These are phyloP conservation scores for Stylophora pistillata DNA, from an alignment of 64 coral and sea anemone genomes.

Conservation along the genomic window DNA sequence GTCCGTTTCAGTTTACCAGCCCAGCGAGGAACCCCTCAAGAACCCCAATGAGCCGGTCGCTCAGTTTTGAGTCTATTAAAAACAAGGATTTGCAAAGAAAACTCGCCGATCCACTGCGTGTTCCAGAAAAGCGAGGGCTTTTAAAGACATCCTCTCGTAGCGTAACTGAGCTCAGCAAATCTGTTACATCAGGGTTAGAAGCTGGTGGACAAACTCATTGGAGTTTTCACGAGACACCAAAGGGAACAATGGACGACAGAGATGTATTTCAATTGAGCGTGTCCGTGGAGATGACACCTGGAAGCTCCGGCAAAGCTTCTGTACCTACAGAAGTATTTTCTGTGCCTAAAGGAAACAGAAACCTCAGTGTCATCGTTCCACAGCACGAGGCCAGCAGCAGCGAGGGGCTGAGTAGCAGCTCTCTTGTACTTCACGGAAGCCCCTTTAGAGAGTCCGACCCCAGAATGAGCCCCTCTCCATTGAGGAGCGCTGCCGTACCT, in stretches of 20 bases:
- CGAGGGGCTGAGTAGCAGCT: slow-evolving; percentile 18
- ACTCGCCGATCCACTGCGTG: neutral
- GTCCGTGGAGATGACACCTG: neutral
- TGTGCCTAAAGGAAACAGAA: neutral
- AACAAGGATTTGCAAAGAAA: neutral
- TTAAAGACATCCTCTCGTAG: neutral
- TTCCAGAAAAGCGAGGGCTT: neutral
- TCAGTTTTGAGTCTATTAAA: slow-evolving; percentile 26
- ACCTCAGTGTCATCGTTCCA: slow-evolving; percentile 12
- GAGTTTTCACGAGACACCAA: neutral
- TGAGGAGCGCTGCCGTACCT: slow-evolving; percentile 9
- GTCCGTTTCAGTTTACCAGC: slow-evolving; percentile 12
- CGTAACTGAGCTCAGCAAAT: neutral
- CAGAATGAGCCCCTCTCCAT: slow-evolving; percentile 1
- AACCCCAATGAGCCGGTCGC: neutral
- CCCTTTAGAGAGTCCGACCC: slow-evolving; percentile 21
- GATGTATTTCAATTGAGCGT: neutral
- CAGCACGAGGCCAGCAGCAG: neutral
- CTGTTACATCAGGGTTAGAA: neutral
- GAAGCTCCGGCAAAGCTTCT: neutral
- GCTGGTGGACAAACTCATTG: neutral
- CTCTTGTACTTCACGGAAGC: slow-evolving; percentile 21
- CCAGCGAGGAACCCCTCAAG: neutral
- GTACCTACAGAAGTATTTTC: neutral
- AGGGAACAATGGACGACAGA: neutral